Evolutionary conservation across 1,140 invertebrate genomes (phyloP), one percentile per base, ranked within the genome.

Genomic region (Lucilia cuprina): DNA sequence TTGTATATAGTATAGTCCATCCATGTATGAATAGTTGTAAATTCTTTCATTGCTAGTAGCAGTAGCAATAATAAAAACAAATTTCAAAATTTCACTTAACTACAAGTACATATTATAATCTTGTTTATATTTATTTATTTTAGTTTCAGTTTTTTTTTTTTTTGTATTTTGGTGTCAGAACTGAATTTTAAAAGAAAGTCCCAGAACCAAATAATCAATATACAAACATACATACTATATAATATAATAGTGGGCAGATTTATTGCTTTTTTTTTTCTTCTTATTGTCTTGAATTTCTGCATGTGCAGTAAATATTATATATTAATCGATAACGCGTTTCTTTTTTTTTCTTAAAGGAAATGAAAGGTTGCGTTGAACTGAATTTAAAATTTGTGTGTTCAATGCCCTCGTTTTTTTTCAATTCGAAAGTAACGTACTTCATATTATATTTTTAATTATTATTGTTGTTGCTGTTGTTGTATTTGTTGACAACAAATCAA

Each of bases 341-440:
- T 30, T 30, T 70, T 21, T 3, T 9, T 30, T 30, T 70, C 8
- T 3, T 9, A 70, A 70, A 70, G 65, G 19, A 70, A 70, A 21
- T 70, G 65, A 21, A 70, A 12, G 9, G 21, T 12, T 70, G 65
- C 10, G 4, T 70, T 70, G 60, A 3, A 70, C 19, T 70, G 65
- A 70, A 17, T 41, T 41, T 5, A 41, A 41, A 41, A 41, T 10
- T 30, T 41, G 41, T 41, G 41, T 25, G 65, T 25, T 70, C 65
- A 70, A 12, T 70, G 65, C 65, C 65, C 65, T 19, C 21, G n/a
- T n/a, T n/a, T 70, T n/a, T 30, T 30, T 30, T 30, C 25, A 9
- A 70, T 70, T 70, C n/a, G 65, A 70, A 70, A 70, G 65, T 70
- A 70, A 65, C 60, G 17, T 70, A 70, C 19, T 70, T 30, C 25